Conservation (phyloP, 64 coral and sea anemone species). For the Montipora efflorescens region DNA sequence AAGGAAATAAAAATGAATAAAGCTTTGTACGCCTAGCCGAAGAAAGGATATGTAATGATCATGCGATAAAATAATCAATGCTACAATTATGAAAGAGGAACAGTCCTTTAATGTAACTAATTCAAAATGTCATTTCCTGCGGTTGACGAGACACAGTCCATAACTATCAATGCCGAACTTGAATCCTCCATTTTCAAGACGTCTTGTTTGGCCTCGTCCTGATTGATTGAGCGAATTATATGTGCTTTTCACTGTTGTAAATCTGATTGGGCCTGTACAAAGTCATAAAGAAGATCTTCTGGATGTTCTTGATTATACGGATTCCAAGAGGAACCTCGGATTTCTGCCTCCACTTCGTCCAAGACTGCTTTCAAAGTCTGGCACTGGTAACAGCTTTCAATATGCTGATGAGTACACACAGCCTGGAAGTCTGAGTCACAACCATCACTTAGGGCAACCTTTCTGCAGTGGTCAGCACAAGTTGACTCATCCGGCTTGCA, state of each 20-base stretch:
- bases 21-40: no score
- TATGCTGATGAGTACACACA: conserved; percentile 33
- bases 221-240: conserved; percentile 25
- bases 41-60: no score
- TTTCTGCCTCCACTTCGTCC: conserved; percentile 28
- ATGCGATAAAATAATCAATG: no score
- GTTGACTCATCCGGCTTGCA: conserved; percentile 16
- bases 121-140: no score
- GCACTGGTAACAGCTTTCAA: conserved; percentile 15
- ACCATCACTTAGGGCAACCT: conserved; percentile 42
- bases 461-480: conserved; percentile 14
- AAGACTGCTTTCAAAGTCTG: conserved; percentile 23
- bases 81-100: no score
- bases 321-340: conserved; percentile 1
- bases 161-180: conserved; percentile 31
- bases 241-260: conserved; percentile 22
- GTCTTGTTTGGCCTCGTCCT: conserved; percentile 7
- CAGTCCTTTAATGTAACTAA: no score
- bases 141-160: not conserved
- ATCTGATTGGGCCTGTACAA: not conserved
- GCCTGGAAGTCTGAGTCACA: not conserved
- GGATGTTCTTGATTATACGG: conserved; percentile 44
- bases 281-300: conserved; percentile 22
- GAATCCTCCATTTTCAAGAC: not conserved
- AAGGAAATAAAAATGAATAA: no score